These are phyloP conservation scores for Pachydiplax longipennis DNA, from an alignment of 2,888 invertebrate species.

Conservation along the genomic window DNA sequence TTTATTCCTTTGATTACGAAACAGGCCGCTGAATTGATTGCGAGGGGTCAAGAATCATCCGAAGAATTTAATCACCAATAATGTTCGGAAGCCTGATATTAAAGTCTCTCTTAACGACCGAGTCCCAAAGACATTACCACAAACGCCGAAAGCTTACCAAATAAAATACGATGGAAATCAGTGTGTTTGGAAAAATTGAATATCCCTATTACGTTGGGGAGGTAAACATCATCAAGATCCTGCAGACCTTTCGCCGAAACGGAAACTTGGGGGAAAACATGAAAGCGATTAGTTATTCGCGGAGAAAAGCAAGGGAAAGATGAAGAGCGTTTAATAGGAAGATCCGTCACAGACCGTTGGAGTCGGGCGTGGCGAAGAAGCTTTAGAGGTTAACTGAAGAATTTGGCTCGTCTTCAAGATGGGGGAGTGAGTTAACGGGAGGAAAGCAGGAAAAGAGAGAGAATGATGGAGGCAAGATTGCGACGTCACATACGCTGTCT, in stretches of 20 bases:
- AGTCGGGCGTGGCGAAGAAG: background rate
- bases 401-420: conserved; percentile 8
- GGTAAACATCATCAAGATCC: background rate
- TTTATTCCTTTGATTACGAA: background rate
- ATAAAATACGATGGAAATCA: too few relatives aligned
- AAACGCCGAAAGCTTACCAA: background rate
- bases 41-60: background rate
- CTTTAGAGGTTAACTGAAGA: background rate
- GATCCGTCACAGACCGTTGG: background rate
- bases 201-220: background rate
- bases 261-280: background rate
- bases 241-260: background rate
- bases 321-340: background rate
- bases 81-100: background rate
- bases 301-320: background rate
- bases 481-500: background rate
- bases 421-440: background rate
- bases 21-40: background rate
- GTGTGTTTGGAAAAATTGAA: too few relatives aligned
- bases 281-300: background rate
- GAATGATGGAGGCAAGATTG: background rate
- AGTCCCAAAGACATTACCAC: background rate
- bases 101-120: background rate
- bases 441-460: background rate
- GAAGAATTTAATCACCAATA: background rate